These are phyloP conservation scores for Chroicocephalus ridibundus DNA, from an alignment of 2,113 vertebrate genomes.

Conservation along the genomic window DNA sequence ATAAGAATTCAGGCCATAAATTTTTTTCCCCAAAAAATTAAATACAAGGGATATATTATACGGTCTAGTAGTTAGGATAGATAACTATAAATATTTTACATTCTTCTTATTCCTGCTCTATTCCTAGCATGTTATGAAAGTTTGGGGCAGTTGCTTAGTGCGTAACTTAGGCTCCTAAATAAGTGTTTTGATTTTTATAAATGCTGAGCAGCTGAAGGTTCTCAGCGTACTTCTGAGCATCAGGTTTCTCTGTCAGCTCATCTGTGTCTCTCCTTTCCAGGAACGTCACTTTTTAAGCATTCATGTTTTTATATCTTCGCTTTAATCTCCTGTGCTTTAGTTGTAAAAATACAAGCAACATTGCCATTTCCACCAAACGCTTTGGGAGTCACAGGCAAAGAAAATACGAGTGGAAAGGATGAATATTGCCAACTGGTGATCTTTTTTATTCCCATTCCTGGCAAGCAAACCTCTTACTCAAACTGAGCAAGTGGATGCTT, in stretches of 20 bases:
- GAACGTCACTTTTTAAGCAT: neutral
- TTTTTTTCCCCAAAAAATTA: neutral
- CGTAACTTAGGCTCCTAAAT: neutral
- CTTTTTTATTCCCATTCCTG: neutral
- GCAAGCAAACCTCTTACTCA: neutral
- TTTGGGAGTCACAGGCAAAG: neutral
- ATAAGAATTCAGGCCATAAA: neutral
- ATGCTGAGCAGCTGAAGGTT: neutral
- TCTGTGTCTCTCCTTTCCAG: neutral
- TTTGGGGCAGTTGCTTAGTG: neutral
- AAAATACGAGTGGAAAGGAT: neutral
- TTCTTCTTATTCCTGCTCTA: neutral
- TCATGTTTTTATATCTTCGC: neutral
- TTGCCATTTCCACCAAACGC: neutral
- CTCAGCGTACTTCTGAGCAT: neutral
- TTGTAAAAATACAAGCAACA: neutral
- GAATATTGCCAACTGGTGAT: neutral
- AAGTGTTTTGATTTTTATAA: neutral
- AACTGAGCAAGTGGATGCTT: neutral
- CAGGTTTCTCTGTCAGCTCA: neutral
- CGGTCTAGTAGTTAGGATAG: neutral
- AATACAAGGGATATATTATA: neutral
- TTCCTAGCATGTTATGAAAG: neutral
- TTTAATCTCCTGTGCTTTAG: neutral
- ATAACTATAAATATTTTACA: neutral